Percentiles rank a stretch among this genome's conserved stretches.
Evolutionary conservation across 1,140 invertebrate genomes (phyloP).

Genomic region (Bombus consobrinus): DNA sequence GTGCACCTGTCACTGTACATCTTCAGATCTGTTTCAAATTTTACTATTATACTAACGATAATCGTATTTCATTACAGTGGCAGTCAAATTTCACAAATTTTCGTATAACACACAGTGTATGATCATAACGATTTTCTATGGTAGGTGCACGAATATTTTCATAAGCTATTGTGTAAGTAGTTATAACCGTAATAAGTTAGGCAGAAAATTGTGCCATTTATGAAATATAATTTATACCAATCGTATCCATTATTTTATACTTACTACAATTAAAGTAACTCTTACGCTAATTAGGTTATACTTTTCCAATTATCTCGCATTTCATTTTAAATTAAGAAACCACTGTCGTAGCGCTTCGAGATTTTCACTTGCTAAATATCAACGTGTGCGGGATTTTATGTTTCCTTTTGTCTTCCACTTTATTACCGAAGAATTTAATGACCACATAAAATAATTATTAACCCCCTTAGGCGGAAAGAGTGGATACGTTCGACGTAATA

Average conservation of each 20-base stretch:
- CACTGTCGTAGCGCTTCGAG: background rate
- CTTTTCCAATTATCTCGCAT: background rate
- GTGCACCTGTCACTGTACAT: too few species aligned
- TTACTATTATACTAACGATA: too few species aligned
- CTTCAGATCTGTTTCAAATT: too few species aligned
- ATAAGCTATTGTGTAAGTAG: too few species aligned
- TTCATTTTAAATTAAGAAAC: background rate
- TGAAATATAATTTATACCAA: background rate
- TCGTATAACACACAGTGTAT: too few species aligned
- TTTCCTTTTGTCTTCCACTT: background rate
- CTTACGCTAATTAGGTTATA: too few species aligned
- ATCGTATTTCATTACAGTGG: too few species aligned
- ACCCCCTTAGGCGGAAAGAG: background rate
- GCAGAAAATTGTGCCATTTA: background rate
- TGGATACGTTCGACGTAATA: background rate
- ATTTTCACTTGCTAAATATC: background rate
- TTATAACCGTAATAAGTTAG: too few species aligned
- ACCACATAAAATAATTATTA: conserved; percentile 3
- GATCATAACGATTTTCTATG: too few species aligned
- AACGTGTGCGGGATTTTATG: background rate
- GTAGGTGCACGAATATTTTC: too few species aligned
- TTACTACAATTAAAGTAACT: background rate
- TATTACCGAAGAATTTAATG: conserved; percentile 2
- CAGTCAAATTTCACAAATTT: too few species aligned
- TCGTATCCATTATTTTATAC: background rate